phyloP scores from a whole-genome alignment of 1,140 invertebrate genomes.

The Parapsyche elsis region DNA sequence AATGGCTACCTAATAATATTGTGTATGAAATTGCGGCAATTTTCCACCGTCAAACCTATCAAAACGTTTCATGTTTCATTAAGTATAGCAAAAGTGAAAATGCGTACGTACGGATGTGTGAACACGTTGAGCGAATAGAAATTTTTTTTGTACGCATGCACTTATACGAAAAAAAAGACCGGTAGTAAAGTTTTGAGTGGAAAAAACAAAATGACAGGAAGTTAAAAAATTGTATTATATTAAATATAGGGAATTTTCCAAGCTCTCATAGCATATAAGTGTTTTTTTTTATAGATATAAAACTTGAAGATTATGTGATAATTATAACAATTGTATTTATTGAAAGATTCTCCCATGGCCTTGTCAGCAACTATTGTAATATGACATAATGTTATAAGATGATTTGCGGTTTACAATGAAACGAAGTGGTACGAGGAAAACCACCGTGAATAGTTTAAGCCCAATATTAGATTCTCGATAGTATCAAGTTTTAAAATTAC shows the following conservation, averaged over 20 bases:
- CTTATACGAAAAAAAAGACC: no score
- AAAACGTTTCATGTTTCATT: constrained; percentile 35
- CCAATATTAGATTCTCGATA: no score
- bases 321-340: background rate
- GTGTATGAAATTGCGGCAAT: no score
- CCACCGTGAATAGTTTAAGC: no score
- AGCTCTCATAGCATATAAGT: no score
- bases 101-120: background rate
- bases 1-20: no score
- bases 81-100: constrained; percentile 32
- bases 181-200: background rate
- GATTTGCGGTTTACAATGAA: background rate
- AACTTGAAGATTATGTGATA: no score
- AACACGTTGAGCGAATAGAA: background rate
- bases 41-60: background rate
- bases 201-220: background rate
- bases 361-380: background rate
- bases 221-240: background rate
- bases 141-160: no score
- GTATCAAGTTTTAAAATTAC: no score
- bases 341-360: background rate
- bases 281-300: no score
- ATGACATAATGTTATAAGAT: background rate
- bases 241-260: no score
- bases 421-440: no score